phyloP scores from a whole-genome alignment of 1,140 invertebrate genomes.

The Drepana arcuata region DNA sequence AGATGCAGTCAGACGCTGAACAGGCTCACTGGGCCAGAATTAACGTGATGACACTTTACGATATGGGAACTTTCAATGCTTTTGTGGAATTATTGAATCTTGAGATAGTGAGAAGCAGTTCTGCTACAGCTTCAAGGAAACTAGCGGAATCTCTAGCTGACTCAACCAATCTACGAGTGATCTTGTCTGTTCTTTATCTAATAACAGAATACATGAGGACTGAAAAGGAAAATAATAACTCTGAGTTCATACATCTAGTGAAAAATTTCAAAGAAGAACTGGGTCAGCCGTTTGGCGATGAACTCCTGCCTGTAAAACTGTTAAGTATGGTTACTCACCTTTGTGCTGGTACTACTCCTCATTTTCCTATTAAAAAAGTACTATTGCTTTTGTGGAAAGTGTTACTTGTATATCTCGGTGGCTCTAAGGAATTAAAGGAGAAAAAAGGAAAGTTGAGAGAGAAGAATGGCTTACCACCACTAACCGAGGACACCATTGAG shows the following conservation, averaged over 20 bases:
- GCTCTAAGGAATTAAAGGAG: constrained; percentile 84
- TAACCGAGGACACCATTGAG: constrained; percentile 94
- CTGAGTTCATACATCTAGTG: constrained; percentile 80
- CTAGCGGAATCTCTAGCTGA: constrained; percentile 92
- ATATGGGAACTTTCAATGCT: constrained; percentile 89
- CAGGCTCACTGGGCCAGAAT: constrained; percentile 85
- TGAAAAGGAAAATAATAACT: constrained; percentile 74
- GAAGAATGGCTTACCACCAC: constrained; percentile 79
- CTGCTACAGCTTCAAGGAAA: constrained; percentile 85
- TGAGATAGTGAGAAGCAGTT: constrained; percentile 91
- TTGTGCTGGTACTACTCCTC: constrained; percentile 93
- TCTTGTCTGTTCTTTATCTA: constrained; percentile 94
- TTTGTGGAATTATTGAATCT: constrained; percentile 94
- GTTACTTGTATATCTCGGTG: constrained; percentile 90
- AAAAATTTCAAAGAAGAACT: constrained; percentile 87
- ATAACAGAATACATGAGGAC: constrained; percentile 93
- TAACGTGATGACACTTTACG: constrained; percentile 92
- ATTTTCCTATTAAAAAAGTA: constrained; percentile 99
- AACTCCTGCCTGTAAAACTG: constrained; percentile 89
- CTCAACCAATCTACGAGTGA: constrained; percentile 91
- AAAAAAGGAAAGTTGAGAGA: constrained; percentile 83
- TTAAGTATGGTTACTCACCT: constrained; percentile 95
- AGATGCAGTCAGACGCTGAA: constrained; percentile 92
- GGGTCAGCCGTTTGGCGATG: constrained; percentile 81
- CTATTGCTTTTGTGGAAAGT: constrained; percentile 97